Percentiles rank a stretch among this genome's conserved stretches.
Evolutionary conservation across 2,113 vertebrate genomes (phyloP).

Genomic region (Daubentonia madagascariensis): DNA sequence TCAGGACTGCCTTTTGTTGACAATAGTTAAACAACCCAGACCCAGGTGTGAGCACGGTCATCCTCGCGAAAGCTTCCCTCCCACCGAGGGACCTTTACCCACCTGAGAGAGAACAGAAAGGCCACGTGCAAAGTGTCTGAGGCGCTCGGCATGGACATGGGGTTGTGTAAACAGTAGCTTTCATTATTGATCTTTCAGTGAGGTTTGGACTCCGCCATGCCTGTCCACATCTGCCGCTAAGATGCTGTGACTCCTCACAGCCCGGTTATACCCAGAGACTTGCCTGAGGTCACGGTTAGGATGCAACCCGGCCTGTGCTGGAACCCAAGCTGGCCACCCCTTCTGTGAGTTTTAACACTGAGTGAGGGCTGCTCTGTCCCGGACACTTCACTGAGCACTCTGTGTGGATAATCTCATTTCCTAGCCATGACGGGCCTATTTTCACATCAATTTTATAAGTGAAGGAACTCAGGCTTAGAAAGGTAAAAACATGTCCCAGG

Average conservation of each 20-base stretch:
- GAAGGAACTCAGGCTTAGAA: background rate
- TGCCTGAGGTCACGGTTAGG: background rate
- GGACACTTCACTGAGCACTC: background rate
- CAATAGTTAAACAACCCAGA: background rate
- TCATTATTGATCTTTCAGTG: background rate
- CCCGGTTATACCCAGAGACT: background rate
- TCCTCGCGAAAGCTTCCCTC: background rate
- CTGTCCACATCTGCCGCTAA: background rate
- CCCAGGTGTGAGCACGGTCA: background rate
- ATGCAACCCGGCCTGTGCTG: background rate
- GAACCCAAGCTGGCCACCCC: too few relatives aligned
- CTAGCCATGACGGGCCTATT: rapidly evolving
- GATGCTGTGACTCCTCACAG: background rate
- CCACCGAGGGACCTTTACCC: background rate
- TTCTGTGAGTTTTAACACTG: rapidly evolving
- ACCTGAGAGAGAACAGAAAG: background rate
- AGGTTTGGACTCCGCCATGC: too few relatives aligned
- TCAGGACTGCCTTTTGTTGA: background rate
- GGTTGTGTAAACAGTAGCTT: background rate
- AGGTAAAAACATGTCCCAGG: background rate
- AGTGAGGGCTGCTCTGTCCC: rapidly evolving
- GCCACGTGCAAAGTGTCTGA: rapidly evolving
- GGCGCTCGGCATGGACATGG: rapidly evolving
- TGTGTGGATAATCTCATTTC: background rate
- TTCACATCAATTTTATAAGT: background rate